Evolutionary conservation across 2,888 invertebrate genomes (phyloP), one percentile per base, ranked within the genome.

Genomic region (Cyclophora albipunctata): DNA sequence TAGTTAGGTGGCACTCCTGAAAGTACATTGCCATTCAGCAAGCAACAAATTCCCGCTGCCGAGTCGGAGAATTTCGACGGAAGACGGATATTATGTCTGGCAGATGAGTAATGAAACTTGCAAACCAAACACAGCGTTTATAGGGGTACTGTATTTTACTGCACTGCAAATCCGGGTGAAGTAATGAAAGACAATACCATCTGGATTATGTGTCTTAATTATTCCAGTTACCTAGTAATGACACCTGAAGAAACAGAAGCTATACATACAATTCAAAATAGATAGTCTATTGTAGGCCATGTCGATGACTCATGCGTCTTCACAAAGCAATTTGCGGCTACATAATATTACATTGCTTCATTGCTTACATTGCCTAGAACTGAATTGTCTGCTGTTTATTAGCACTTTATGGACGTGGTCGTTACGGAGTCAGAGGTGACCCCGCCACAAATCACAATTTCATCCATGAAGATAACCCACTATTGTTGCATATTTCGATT

Each of bases 51-150:
- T 46, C 44, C 52, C 47, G 45, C 50, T 45, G 34, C 48, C 44
- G 49, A 51, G 49, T 49, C 34, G 56, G 54, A 54, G 49, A 51
- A 55, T 56, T 53, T 53, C 56, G 50, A 37, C 59, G 56, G 58
- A 58, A 55, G 56, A 56, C 48, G 33, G 52, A 52, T 57, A 58
- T 55, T 57, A 57, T 51, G 59, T 58, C 58, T 55, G 55, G 46
- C 51, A 52, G 51, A 57, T 53, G 57, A 57, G 55, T 57, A 57
- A 59, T 57, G 55, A 52, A 54, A 55, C 52, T 42, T 45, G 52
- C 47, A 53, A 54, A 54, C 50, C 37, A 37, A 37, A 37, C 37
- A 37, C 20, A 20, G 20, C 20, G 20, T 20, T 20, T 20, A 20
- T 20, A 20, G 20, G 20, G 20, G 20, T 20, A 20, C 20, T 20